phyloP scores from a whole-genome alignment of 2,888 invertebrate genomes.

The Selenia dentaria region DNA sequence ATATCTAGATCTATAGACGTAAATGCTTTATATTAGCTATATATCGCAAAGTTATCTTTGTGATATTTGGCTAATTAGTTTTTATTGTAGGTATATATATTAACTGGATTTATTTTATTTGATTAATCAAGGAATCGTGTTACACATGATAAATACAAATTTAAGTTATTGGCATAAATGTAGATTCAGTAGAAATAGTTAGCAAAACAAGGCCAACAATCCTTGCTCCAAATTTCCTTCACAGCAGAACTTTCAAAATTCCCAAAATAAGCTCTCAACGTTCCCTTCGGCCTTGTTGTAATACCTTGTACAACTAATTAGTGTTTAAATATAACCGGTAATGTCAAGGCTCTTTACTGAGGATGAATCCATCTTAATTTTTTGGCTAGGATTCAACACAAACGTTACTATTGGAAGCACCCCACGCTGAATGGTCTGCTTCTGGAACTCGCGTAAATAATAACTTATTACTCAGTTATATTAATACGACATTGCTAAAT shows the following conservation, averaged over 20 bases:
- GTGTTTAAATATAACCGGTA: constrained; percentile 41
- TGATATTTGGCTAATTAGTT: too few relatives aligned
- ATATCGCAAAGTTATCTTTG: too few relatives aligned
- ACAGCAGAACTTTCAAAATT: constrained; percentile 22
- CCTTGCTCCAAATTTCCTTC: constrained; percentile 18
- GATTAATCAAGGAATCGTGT: too few relatives aligned
- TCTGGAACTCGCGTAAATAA: constrained; percentile 41
- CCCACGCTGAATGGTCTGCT: constrained; percentile 52
- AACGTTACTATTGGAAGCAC: constrained; percentile 26
- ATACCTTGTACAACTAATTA: constrained; percentile 47
- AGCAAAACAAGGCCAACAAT: background rate
- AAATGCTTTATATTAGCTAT: too few relatives aligned
- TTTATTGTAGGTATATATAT: too few relatives aligned
- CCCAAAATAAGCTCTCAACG: constrained; percentile 16
- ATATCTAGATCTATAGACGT: too few relatives aligned
- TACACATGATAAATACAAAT: too few relatives aligned
- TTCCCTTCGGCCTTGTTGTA: constrained; percentile 36
- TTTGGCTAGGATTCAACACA: constrained; percentile 40
- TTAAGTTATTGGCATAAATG: too few relatives aligned
- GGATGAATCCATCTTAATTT: constrained; percentile 45
- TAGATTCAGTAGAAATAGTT: too few relatives aligned
- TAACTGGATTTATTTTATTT: too few relatives aligned
- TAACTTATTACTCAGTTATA: background rate
- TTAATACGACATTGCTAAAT: background rate
- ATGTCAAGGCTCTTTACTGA: constrained; percentile 50